Conservation (phyloP, 2,888 invertebrate genomes). For the Teleogryllus oceanicus region DNA sequence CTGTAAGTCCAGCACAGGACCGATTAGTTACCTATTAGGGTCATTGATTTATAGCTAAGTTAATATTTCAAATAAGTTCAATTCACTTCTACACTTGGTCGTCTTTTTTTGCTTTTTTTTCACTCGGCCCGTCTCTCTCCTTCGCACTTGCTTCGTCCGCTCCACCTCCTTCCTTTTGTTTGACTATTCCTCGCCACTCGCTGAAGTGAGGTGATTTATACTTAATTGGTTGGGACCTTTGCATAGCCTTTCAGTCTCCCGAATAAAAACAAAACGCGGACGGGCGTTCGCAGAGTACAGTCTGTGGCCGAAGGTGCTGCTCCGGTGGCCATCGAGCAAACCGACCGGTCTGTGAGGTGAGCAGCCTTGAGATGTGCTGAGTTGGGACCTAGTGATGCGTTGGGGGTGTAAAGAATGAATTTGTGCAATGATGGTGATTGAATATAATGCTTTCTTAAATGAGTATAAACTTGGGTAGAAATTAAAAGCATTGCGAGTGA, state of each 20-base stretch:
- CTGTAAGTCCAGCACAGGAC: constrained; percentile 21
- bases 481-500: too few relatives aligned
- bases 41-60: constrained; percentile 36
- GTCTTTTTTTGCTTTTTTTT: constrained; percentile 21
- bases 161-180: constrained; percentile 29
- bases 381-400: too few relatives aligned
- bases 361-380: too few relatives aligned
- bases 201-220: constrained; percentile 34
- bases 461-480: too few relatives aligned
- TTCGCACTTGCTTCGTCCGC: neutral
- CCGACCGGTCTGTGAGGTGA: too few relatives aligned
- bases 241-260: constrained; percentile 19
- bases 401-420: too few relatives aligned
- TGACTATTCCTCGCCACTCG: constrained; percentile 33
- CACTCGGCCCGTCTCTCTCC: neutral
- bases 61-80: constrained; percentile 36
- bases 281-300: constrained; percentile 23
- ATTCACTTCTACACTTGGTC: constrained; percentile 33
- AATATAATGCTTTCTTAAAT: too few relatives aligned
- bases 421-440: too few relatives aligned
- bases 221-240: constrained; percentile 30
- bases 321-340: too few relatives aligned
- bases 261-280: constrained; percentile 21
- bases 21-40: constrained; percentile 36
- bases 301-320: neutral